Percentiles rank a stretch among this genome's conserved stretches.
These are phyloP conservation scores for Maccullochella peelii DNA, from an alignment of 2,113 vertebrate species.

Conservation along the genomic window DNA sequence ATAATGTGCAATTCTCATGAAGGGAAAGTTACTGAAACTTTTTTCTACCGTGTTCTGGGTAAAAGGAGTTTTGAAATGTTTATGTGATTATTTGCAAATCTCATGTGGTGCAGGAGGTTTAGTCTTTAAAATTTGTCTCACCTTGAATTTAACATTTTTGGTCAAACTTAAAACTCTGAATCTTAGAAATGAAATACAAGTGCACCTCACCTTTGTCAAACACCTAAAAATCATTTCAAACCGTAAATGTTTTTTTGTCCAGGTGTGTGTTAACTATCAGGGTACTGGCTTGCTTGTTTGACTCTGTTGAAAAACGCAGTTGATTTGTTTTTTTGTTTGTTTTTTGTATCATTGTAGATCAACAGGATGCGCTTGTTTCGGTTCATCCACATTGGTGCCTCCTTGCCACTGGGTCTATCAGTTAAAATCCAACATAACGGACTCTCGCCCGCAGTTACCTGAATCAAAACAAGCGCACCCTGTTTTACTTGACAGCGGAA, in stretches of 20 bases:
- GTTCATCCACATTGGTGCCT: background rate
- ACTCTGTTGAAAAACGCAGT: slow-evolving; percentile 48
- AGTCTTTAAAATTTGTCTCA: background rate
- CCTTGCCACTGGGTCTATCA: background rate
- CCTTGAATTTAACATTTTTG: background rate
- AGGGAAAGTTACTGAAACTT: slow-evolving; percentile 40
- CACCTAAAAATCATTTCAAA: slow-evolving; percentile 22
- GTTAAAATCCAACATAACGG: background rate
- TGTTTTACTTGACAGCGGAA: slow-evolving; percentile 62
- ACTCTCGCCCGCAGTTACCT: background rate
- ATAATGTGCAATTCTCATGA: slow-evolving; percentile 63
- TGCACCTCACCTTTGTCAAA: slow-evolving; percentile 1
- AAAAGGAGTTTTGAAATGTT: slow-evolving; percentile 55
- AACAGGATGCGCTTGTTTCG: slow-evolving; percentile 46
- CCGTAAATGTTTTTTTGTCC: slow-evolving; percentile 10
- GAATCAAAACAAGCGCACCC: slow-evolving; percentile 33
- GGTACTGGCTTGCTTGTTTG: slow-evolving; percentile 46
- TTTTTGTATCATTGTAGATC: slow-evolving; percentile 35
- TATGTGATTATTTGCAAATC: slow-evolving; percentile 12
- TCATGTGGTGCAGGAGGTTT: too few relatives aligned
- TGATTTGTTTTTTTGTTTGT: slow-evolving; percentile 17
- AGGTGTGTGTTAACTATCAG: slow-evolving; percentile 53
- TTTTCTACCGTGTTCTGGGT: slow-evolving; percentile 2
- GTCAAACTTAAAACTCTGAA: background rate
- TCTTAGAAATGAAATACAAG: background rate